Conservation (phyloP, 2,888 invertebrate genomes). For the Temnothorax unifasciatus region DNA sequence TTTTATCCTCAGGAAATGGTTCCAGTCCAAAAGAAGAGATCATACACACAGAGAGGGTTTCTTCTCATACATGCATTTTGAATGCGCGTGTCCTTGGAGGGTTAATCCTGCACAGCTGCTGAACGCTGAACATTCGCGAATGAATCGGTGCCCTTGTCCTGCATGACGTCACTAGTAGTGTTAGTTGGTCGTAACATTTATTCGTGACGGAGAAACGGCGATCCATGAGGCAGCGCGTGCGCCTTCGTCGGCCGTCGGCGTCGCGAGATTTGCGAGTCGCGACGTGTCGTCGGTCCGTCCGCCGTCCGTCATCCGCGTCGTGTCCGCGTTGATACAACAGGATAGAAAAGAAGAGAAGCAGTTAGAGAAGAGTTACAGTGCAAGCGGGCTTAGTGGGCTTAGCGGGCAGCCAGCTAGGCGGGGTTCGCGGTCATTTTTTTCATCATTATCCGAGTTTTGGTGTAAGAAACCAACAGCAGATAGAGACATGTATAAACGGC, state of each 20-base stretch:
- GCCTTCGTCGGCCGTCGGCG: slow-evolving; percentile 65
- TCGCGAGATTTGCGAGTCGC: slow-evolving; percentile 4
- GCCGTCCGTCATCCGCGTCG: neutral
- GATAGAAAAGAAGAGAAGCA: slow-evolving; percentile 27
- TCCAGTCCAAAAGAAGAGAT: neutral
- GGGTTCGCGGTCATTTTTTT: neutral
- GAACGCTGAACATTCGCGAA: slow-evolving; percentile 75
- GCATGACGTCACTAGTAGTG: slow-evolving; percentile 75
- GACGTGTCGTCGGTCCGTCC: too few species aligned
- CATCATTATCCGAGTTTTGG: slow-evolving; percentile 60
- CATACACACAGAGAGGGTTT: neutral
- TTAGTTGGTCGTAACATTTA: slow-evolving; percentile 41
- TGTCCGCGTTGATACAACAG: neutral
- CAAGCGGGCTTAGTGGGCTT: neutral
- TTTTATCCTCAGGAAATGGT: neutral
- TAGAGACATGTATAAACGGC: neutral
- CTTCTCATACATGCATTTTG: neutral
- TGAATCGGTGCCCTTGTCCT: slow-evolving; percentile 64
- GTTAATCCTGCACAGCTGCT: slow-evolving; percentile 68
- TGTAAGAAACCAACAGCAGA: slow-evolving; percentile 60
- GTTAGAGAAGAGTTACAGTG: too few species aligned
- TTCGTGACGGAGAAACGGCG: slow-evolving; percentile 64
- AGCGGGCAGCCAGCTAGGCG: neutral
- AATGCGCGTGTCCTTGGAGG: slow-evolving; percentile 69
- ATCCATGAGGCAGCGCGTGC: slow-evolving; percentile 82